phyloP scores from a whole-genome alignment of 2,113 vertebrate species.

The Sporophila hypoxantha region DNA sequence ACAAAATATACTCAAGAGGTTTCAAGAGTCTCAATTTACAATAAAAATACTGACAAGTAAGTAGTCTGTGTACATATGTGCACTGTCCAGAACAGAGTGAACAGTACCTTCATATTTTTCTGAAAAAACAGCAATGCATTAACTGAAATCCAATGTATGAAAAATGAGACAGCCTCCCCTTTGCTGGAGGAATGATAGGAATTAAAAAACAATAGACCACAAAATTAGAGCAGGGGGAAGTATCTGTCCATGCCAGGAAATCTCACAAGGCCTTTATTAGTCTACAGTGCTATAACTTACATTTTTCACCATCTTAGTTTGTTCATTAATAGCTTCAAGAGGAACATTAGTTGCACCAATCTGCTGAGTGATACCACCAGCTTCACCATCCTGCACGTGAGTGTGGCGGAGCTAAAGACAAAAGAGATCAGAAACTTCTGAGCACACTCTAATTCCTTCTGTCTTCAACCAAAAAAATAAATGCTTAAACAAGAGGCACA shows the following conservation, averaged over 20 bases:
- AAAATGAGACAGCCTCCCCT: not conserved
- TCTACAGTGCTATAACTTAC: conserved; percentile 65
- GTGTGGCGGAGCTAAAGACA: conserved; percentile 85
- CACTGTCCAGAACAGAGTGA: not conserved
- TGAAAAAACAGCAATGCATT: not conserved
- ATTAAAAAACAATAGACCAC: not conserved
- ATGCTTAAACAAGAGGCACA: not conserved
- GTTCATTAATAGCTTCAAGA: conserved; percentile 88
- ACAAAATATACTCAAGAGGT: not conserved
- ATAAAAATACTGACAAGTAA: not conserved
- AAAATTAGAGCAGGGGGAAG: not conserved
- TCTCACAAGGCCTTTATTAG: not conserved
- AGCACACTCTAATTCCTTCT: not conserved
- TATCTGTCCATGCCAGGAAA: not conserved
- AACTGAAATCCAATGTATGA: not conserved
- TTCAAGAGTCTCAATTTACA: not conserved
- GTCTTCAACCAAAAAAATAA: not conserved
- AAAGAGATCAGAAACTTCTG: not conserved
- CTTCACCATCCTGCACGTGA: conserved; percentile 92
- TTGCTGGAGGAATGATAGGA: not conserved
- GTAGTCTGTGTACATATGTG: not conserved
- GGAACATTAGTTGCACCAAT: conserved; percentile 98
- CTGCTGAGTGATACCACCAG: conserved; percentile 97
- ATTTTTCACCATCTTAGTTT: conserved; percentile 95
- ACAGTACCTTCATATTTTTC: not conserved